Percentiles rank a stretch among this genome's conserved stretches.
Conservation (phyloP, 2,888 invertebrate species). For the Sinohyriopsis cumingii region DNA sequence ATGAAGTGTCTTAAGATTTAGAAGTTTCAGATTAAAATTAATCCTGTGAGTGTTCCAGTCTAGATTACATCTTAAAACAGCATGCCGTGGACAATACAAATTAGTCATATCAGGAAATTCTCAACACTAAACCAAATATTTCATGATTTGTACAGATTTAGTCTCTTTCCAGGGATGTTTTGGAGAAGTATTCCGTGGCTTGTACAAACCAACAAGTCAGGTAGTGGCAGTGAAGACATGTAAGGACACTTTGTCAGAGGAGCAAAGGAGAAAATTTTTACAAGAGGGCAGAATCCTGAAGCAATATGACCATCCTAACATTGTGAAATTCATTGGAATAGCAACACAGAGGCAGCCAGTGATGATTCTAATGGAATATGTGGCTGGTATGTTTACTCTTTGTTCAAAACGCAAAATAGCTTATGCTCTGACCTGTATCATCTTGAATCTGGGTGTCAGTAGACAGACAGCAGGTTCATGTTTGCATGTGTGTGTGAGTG, state of each 20-base stretch:
- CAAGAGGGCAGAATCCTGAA: constrained; percentile 96
- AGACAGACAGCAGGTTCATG: no score
- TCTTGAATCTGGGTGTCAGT: no score
- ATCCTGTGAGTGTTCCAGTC: no score
- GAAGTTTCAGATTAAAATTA: no score
- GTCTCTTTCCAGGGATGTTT: constrained; percentile 87
- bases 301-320: constrained; percentile 97
- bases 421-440: no score
- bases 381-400: constrained; percentile 45
- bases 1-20: no score
- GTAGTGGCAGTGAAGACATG: constrained; percentile 98
- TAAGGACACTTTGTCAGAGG: constrained; percentile 92
- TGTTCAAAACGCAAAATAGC: not conserved
- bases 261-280: constrained; percentile 92
- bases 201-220: constrained; percentile 78
- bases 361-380: constrained; percentile 99
- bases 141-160: not conserved
- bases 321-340: constrained; percentile 95
- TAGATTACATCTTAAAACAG: no score
- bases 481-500: no score
- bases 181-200: constrained; percentile 96
- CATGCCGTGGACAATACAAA: no score
- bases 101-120: no score
- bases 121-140: not conserved
- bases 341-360: constrained; percentile 98